A percentile compares a stretch with the other conserved stretches of the same genome.
Evolutionary conservation across 2,797 vertebrate genomes (phyloP).

Genomic region (Pogonophryne albipinna): DNA sequence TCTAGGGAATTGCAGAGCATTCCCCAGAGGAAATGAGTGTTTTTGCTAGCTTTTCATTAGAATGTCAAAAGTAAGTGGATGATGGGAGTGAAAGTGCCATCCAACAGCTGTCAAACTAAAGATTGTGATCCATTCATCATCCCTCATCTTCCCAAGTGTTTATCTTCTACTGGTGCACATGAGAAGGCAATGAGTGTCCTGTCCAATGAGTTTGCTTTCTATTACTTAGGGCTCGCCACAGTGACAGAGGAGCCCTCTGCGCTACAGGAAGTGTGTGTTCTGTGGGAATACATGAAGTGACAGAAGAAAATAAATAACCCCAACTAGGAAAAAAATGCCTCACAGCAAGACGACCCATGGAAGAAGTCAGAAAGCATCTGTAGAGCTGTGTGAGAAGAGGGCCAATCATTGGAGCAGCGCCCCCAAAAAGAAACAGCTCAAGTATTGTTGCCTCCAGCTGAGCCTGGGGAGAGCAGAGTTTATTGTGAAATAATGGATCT

Average conservation of each 20-base stretch:
- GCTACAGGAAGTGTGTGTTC: constrained; percentile 68
- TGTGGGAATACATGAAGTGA: constrained; percentile 67
- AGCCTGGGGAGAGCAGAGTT: too few species aligned
- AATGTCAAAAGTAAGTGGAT: constrained; percentile 53
- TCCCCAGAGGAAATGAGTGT: constrained; percentile 49
- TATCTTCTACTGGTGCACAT: constrained; percentile 8
- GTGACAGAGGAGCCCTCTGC: constrained; percentile 36
- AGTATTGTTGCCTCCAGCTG: too few species aligned
- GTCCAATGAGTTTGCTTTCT: constrained; percentile 46
- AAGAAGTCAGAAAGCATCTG: constrained; percentile 50
- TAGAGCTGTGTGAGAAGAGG: constrained; percentile 47
- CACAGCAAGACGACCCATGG: constrained; percentile 57
- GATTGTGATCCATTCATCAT: constrained; percentile 29
- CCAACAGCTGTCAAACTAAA: constrained; percentile 54
- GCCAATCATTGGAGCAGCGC: constrained; percentile 63
- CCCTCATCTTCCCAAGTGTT: constrained; percentile 17
- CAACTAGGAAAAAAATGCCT: constrained; percentile 38
- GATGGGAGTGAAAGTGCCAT: constrained; percentile 37
- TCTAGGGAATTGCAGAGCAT: constrained; percentile 33
- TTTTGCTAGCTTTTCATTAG: constrained; percentile 54
- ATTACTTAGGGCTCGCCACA: constrained; percentile 23
- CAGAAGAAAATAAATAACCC: constrained; percentile 51
- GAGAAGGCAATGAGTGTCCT: constrained; percentile 13
- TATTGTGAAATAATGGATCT: too few species aligned
- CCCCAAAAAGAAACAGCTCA: constrained; percentile 16